Base-by-base conservation (phyloP, 2,888 invertebrate genomes). In the Drosophila pseudotalamancana region DNA sequence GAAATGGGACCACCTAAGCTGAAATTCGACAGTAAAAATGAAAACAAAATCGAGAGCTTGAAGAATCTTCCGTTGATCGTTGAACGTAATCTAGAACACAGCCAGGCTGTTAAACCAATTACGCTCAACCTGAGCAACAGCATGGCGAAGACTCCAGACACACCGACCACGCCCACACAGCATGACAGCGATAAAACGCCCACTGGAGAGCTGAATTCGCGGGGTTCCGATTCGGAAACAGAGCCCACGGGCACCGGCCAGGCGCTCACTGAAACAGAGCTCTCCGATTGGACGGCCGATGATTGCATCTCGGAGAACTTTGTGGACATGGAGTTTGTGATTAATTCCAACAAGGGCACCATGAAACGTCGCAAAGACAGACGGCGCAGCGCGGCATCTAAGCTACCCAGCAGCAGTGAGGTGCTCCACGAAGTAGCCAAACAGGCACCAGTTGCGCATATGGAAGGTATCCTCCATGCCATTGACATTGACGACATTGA, bases 271-370 rank as follows among this genome's bases (percentile, higher is more conserved):
- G 97, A 97, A 90, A 97, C 97, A 0, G 97, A 97, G 88, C 92
- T 97, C n/a, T 97, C 96, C 0, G 97, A 97, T 89, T 97, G 97
- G 97, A 96, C 96, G 0, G 94, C 95, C 3, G 97, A 97, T 84
- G 95, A 95, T 72, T 94, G 94, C 34, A 95, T 95, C 1, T 94
- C 96, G 0, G 96, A 96, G 79, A 96, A 96, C 88, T 93, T 96
- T 56, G 94, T 94, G 34, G 94, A 94, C 70, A 93, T 93, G 43
- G 94, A 94, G 60, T 93, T 94, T 74, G 93, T 92, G 32, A 91
- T 94, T 1, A 93, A 93, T 81, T 92, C 93, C 0, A 92, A 92
- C 72, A 90, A 89, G 67, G 90, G 90, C 9, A 91, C 91, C 5
- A 90, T 91, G 25, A 92, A 91, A 60, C 87, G 90, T 0, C 90